These are phyloP conservation scores for Notarius lentiginosus DNA, from an alignment of 2,113 vertebrate genomes.

Conservation along the genomic window DNA sequence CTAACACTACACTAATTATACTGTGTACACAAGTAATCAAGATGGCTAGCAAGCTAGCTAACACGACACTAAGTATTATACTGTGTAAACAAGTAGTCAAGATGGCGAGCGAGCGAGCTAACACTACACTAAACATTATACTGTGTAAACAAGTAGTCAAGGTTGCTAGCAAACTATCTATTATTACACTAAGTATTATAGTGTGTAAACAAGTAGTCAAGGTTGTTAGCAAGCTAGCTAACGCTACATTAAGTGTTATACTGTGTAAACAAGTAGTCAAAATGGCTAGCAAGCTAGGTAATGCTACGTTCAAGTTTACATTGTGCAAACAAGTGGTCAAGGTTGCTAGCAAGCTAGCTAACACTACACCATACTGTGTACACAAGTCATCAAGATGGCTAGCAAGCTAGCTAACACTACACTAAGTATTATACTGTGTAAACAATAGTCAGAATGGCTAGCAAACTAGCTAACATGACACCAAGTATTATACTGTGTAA, in stretches of 20 bases:
- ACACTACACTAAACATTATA: not conserved
- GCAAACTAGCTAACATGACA: not conserved
- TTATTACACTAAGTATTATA: not conserved
- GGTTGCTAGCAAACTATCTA: not conserved
- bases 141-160: not conserved
- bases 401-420: not conserved
- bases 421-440: not conserved
- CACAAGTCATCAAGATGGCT: too few relatives aligned
- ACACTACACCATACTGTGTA: too few relatives aligned
- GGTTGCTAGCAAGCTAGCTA: too few relatives aligned
- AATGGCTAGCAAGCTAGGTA: too few relatives aligned
- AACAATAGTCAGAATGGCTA: not conserved
- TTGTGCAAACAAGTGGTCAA: not conserved
- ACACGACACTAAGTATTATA: not conserved
- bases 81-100: not conserved
- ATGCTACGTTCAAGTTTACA: not conserved
- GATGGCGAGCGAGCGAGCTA: not conserved
- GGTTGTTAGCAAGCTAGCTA: not conserved
- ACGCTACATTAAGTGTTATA: not conserved
- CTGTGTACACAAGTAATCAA: not conserved
- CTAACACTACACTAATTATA: not conserved
- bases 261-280: not conserved
- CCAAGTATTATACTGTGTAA: not conserved
- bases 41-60: not conserved
- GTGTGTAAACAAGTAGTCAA: not conserved